phyloP scores from a whole-genome alignment of 2,888 invertebrate species.

The Mimachlamys varia region DNA sequence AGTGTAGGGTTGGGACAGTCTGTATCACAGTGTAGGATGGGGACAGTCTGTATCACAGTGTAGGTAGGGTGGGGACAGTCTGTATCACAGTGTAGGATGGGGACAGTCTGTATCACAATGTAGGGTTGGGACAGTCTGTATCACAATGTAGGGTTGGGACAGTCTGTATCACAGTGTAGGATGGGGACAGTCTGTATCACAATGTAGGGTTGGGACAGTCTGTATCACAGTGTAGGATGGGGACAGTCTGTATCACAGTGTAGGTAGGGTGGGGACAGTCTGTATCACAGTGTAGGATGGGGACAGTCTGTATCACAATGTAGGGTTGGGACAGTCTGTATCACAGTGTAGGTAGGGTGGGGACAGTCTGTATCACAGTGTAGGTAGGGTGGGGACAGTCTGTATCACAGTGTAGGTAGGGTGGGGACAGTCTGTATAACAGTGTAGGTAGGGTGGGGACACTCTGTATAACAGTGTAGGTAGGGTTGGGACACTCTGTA shows the following conservation, averaged over 20 bases:
- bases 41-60: background rate
- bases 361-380: background rate
- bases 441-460: slow-evolving; percentile 13
- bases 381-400: background rate
- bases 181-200: background rate
- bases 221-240: background rate
- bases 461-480: background rate
- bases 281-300: background rate
- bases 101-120: background rate
- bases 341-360: background rate
- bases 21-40: background rate
- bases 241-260: background rate
- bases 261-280: background rate
- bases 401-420: background rate
- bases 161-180: background rate
- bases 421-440: background rate
- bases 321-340: background rate
- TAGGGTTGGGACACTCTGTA: background rate
- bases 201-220: background rate
- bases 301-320: background rate
- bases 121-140: background rate
- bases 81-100: background rate
- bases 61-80: background rate
- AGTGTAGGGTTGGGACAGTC: background rate
- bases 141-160: background rate